Evolutionary conservation across 2,797 vertebrate genomes (phyloP).

Genomic region (Taeniopygia guttata): DNA sequence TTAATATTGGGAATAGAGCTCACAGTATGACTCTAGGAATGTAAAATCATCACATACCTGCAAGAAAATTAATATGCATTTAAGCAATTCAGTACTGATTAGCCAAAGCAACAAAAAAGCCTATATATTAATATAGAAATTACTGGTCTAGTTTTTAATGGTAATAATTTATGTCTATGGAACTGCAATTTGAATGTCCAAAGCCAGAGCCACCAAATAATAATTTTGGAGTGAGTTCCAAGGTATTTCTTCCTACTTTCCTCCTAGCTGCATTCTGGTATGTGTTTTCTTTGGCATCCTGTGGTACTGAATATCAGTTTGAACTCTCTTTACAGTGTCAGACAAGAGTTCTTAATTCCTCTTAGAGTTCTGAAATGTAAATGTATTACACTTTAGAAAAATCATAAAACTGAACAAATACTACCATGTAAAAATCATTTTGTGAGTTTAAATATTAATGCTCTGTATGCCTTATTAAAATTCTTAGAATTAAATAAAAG

Average conservation of each 20-base stretch:
- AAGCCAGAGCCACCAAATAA: background rate
- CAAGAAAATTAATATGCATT: constrained; percentile 2
- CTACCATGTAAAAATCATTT: constrained; percentile 36
- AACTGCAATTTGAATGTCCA: background rate
- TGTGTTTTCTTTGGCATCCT: background rate
- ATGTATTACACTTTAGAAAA: constrained; percentile 27
- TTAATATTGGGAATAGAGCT: background rate
- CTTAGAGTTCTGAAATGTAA: constrained; percentile 8
- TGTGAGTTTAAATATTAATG: constrained; percentile 67
- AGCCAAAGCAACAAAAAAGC: background rate
- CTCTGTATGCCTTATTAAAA: constrained; percentile 35
- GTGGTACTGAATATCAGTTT: background rate
- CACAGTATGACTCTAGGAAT: background rate
- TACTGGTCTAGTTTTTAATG: background rate
- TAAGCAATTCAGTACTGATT: background rate
- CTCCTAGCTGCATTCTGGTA: background rate
- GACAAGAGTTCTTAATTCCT: constrained; percentile 25
- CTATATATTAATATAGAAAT: background rate
- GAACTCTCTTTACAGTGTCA: background rate
- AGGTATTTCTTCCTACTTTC: background rate
- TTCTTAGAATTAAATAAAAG: constrained; percentile 65
- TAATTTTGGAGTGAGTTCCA: background rate
- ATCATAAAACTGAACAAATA: constrained; percentile 63
- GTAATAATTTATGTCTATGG: background rate
- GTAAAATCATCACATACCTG: background rate